These are phyloP conservation scores for Leptogaster cylindrica DNA, from an alignment of 2,888 invertebrate species.

Conservation along the genomic window DNA sequence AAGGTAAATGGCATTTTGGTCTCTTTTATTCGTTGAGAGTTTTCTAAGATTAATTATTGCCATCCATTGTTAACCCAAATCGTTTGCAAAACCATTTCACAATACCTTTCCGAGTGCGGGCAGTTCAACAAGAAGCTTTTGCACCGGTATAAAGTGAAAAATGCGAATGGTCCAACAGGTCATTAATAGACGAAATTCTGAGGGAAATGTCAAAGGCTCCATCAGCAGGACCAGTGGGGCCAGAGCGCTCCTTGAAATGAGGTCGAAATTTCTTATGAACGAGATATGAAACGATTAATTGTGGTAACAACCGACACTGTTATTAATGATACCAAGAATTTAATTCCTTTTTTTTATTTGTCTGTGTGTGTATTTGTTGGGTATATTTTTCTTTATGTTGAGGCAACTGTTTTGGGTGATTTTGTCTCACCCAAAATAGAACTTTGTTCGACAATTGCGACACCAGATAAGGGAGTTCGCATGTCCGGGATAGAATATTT, in stretches of 20 bases:
- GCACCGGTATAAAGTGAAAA: slow-evolving; percentile 38
- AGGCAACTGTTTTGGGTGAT: no score
- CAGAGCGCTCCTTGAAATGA: slow-evolving; percentile 4
- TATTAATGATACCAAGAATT: slow-evolving; percentile 29
- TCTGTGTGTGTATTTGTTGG: no score
- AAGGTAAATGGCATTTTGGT: slow-evolving; percentile 42
- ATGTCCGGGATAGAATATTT: no score
- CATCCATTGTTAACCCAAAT: slow-evolving; percentile 43
- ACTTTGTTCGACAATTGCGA: no score
- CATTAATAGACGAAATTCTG: slow-evolving; percentile 38
- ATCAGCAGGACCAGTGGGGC: neutral
- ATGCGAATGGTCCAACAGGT: slow-evolving; percentile 38
- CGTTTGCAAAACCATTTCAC: slow-evolving; percentile 40
- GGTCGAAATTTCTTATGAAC: slow-evolving; percentile 29
- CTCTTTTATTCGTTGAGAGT: slow-evolving; percentile 37
- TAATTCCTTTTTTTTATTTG: no score
- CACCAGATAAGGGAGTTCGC: no score
- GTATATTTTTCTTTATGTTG: no score
- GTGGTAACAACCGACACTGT: slow-evolving; percentile 13
- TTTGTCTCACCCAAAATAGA: no score
- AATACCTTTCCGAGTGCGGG: slow-evolving; percentile 22
- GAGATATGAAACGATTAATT: slow-evolving; percentile 41
- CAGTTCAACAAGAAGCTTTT: slow-evolving; percentile 26
- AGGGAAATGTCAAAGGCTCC: slow-evolving; percentile 26
- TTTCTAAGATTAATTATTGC: slow-evolving; percentile 41